Evolutionary conservation across 2,113 vertebrate species (phyloP).

Genomic region (Zosterops borbonicus): DNA sequence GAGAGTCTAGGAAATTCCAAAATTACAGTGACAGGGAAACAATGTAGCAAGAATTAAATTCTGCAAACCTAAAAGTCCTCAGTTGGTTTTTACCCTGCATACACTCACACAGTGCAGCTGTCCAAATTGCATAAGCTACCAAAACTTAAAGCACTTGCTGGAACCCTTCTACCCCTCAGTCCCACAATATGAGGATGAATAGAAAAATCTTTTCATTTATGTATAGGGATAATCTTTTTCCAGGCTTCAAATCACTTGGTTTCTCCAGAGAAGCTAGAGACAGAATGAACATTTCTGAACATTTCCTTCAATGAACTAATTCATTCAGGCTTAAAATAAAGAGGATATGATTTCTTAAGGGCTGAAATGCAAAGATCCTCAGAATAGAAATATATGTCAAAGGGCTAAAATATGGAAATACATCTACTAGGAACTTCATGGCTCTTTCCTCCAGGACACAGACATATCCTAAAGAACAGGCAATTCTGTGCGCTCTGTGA

Average conservation of each 20-base stretch:
- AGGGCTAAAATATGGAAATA: not conserved
- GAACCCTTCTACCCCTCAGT: not conserved
- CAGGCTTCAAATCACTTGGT: not conserved
- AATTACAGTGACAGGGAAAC: not conserved
- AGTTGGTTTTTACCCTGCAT: not conserved
- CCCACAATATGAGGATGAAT: not conserved
- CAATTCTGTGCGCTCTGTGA: not conserved
- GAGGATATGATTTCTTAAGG: not conserved
- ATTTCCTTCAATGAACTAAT: not conserved
- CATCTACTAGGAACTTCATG: not conserved
- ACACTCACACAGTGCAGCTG: not conserved
- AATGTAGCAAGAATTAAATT: not conserved
- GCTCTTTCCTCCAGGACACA: not conserved
- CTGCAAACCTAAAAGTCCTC: not conserved
- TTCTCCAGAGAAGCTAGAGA: not conserved
- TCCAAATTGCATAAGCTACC: not conserved
- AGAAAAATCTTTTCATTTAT: not conserved
- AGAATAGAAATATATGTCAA: not conserved
- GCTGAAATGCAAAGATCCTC: not conserved
- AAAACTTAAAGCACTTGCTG: not conserved
- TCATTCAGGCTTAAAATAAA: not conserved
- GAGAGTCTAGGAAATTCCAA: not conserved
- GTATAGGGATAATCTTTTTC: not conserved
- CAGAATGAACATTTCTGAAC: not conserved
- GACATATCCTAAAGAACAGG: not conserved